These are phyloP conservation scores for Tokudaia tokunoshimensis DNA, from an alignment of 2,797 vertebrate genomes.

Conservation along the genomic window DNA sequence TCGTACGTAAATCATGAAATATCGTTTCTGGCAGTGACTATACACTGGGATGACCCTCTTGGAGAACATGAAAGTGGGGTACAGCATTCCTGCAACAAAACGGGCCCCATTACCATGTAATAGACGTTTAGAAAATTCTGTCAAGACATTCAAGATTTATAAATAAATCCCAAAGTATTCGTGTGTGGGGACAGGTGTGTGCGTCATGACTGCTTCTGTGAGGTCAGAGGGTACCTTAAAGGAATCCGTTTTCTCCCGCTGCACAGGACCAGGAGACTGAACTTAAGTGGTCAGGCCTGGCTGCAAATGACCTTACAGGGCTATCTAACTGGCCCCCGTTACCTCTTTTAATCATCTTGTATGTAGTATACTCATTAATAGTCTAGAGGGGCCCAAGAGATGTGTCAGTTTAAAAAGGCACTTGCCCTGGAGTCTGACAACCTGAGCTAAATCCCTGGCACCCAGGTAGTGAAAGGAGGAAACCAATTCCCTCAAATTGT, in stretches of 20 bases:
- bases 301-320: not conserved
- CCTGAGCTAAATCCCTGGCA: not conserved
- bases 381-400: not conserved
- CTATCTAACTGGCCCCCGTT: too few species aligned
- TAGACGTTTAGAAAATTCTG: not conserved
- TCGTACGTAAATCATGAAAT: not conserved
- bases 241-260: too few species aligned
- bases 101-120: not conserved
- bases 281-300: not conserved
- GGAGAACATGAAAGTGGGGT: not conserved
- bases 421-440: not conserved
- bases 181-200: not conserved
- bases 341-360: not conserved
- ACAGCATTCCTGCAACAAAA: not conserved
- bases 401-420: not conserved
- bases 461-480: not conserved
- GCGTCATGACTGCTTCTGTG: not conserved
- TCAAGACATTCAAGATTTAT: not conserved
- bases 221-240: not conserved
- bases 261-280: not conserved
- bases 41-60: not conserved
- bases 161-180: not conserved
- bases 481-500: not conserved
- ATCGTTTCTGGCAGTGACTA: not conserved
- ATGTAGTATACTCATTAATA: not conserved